phyloP scores from a whole-genome alignment of 2,113 vertebrate species.

The Chunga burmeisteri region DNA sequence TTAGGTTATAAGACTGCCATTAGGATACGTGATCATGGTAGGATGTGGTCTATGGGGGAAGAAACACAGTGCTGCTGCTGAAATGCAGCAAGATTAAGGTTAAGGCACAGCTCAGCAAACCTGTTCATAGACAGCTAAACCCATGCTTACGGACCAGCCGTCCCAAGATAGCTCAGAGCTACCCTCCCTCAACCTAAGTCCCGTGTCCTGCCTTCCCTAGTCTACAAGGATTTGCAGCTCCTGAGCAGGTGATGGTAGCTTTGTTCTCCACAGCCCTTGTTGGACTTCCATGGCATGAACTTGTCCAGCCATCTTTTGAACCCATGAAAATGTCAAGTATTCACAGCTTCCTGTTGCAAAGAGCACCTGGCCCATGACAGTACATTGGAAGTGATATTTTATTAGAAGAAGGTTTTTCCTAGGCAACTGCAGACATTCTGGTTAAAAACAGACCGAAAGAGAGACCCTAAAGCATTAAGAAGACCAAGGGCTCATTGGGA shows the following conservation, averaged over 20 bases:
- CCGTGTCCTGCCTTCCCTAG: not conserved
- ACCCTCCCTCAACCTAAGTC: not conserved
- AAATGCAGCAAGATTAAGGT: not conserved
- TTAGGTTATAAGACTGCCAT: not conserved
- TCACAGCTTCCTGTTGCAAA: not conserved
- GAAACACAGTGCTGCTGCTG: not conserved
- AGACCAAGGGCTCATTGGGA: not conserved
- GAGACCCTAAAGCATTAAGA: not conserved
- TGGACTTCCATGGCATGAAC: not conserved
- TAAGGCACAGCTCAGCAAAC: not conserved
- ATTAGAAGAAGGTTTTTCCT: not conserved
- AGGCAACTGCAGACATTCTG: not conserved
- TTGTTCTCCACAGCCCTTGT: not conserved
- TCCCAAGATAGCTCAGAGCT: not conserved
- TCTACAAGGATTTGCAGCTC: not conserved
- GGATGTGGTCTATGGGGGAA: not conserved
- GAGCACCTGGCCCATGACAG: not conserved
- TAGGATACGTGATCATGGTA: fast-evolving
- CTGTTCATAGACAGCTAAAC: not conserved
- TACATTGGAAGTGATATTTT: not conserved
- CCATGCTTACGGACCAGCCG: not conserved
- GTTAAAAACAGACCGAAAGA: not conserved
- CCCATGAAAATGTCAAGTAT: not conserved
- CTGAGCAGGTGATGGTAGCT: not conserved
- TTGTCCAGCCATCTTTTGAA: not conserved